Conservation (phyloP, 1,140 invertebrate genomes). For the Penaeus chinensis region DNA sequence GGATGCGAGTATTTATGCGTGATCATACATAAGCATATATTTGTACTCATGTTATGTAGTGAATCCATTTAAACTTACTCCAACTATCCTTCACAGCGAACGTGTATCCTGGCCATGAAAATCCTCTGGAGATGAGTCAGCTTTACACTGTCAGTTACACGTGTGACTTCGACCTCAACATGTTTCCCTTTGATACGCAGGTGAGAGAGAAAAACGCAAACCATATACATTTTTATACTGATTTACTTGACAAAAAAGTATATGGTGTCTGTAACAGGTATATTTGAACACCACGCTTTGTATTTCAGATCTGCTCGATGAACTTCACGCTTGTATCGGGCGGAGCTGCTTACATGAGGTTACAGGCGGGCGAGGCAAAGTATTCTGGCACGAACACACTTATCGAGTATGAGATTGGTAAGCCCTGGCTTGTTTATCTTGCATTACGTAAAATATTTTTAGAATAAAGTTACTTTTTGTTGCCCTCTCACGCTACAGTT, state of each 20-base stretch:
- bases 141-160: background rate
- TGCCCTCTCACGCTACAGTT: no score
- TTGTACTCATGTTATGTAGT: background rate
- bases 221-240: background rate
- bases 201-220: background rate
- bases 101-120: background rate
- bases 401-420: background rate
- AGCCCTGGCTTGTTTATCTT: background rate
- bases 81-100: background rate
- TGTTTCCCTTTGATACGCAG: slow-evolving; percentile 12
- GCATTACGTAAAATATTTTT: background rate
- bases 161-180: background rate
- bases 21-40: no score
- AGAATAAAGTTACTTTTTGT: no score
- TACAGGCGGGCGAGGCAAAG: slow-evolving; percentile 1
- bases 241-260: no score
- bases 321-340: background rate
- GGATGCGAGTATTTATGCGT: background rate
- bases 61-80: background rate
- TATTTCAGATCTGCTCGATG: background rate
- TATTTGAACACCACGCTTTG: background rate
- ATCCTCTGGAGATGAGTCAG: slow-evolving; percentile 15
- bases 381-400: background rate
- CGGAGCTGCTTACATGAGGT: background rate
- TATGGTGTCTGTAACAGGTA: background rate